Conservation (phyloP, 2,888 invertebrate species). For the Spatulosminthurus flaviceps region DNA sequence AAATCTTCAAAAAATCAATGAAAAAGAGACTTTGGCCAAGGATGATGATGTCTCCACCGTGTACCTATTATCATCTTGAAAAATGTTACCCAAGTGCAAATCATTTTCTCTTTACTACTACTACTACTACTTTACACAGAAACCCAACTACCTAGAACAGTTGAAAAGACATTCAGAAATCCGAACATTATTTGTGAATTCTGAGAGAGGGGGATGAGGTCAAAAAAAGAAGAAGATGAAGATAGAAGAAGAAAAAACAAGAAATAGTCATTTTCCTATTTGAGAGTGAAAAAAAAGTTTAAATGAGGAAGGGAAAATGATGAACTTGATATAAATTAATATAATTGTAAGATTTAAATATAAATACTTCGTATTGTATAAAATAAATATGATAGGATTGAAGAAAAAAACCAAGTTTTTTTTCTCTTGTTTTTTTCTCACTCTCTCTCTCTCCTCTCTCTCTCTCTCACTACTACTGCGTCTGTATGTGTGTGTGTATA, state of each 20-base stretch:
- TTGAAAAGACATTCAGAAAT: neutral
- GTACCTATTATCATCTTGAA: slow-evolving; percentile 41
- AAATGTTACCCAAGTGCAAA: slow-evolving; percentile 48
- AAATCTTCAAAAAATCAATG: neutral
- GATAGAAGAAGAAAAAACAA: neutral
- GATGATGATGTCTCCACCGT: slow-evolving; percentile 32
- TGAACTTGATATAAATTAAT: neutral
- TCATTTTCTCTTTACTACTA: slow-evolving; percentile 37
- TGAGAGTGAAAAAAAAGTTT: slow-evolving; percentile 4
- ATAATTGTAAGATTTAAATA: neutral
- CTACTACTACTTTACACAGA: slow-evolving; percentile 1
- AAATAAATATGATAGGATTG: neutral
- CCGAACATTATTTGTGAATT: neutral
- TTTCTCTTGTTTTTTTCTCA: neutral
- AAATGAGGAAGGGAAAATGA: slow-evolving; percentile 1
- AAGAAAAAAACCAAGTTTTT: neutral
- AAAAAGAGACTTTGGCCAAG: too few species aligned
- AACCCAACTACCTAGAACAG: neutral
- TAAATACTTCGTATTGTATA: neutral
- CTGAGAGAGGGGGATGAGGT: neutral
- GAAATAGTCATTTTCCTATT: slow-evolving; percentile 23
- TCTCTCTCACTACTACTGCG: too few species aligned
- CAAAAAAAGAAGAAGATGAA: too few species aligned
- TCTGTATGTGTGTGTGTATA: neutral
- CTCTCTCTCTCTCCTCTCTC: too few species aligned